Conservation (phyloP, 2,888 invertebrate genomes). For the Cephonodes hylas region DNA sequence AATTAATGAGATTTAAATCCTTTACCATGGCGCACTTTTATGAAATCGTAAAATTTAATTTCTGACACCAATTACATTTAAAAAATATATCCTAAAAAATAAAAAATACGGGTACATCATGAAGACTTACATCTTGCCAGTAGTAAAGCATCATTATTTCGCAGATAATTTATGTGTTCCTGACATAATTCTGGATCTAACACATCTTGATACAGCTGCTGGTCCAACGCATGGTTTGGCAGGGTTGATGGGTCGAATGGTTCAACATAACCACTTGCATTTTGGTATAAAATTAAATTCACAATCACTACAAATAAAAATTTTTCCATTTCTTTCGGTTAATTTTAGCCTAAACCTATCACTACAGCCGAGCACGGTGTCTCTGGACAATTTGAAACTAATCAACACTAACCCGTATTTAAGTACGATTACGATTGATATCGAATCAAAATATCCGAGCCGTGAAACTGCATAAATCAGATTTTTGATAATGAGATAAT, state of each 20-base stretch:
- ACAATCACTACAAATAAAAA: conserved; percentile 13
- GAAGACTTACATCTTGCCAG: conserved; percentile 53
- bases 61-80: too few species aligned
- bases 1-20: too few species aligned
- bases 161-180: conserved; percentile 49
- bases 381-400: background rate
- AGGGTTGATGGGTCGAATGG: conserved; percentile 25
- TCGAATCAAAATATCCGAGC: background rate
- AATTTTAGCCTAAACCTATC: background rate
- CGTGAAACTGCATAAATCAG: background rate
- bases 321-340: background rate
- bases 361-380: background rate
- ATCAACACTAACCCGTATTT: background rate
- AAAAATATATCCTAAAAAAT: too few species aligned
- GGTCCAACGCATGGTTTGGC: conserved; percentile 45
- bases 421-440: background rate
- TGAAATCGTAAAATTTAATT: too few species aligned
- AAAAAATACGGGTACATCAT: too few species aligned
- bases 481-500: background rate
- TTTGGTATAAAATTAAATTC: conserved; percentile 15
- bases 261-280: conserved; percentile 26
- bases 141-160: conserved; percentile 36
- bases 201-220: conserved; percentile 50
- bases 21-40: too few species aligned
- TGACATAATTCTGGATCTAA: conserved; percentile 53